Conservation (phyloP, 2,797 vertebrate species). For the Vespertilio murinus region DNA sequence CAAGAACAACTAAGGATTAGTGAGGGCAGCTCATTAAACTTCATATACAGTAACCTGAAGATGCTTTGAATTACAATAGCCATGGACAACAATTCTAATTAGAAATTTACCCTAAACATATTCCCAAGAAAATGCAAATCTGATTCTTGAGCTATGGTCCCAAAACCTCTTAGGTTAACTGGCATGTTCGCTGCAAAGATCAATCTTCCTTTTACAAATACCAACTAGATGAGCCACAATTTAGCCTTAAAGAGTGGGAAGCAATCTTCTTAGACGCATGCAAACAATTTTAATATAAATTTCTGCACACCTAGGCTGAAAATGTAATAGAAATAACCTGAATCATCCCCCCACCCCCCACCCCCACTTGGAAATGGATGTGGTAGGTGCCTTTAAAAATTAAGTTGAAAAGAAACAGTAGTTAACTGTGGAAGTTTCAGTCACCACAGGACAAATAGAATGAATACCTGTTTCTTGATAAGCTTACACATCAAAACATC, state of each 20-base stretch:
- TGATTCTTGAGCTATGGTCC: constrained; percentile 5
- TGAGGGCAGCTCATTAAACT: background rate
- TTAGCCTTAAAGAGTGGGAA: constrained; percentile 9
- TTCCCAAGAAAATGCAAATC: constrained; percentile 45
- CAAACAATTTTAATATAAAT: constrained; percentile 9
- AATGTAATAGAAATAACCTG: background rate
- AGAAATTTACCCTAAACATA: constrained; percentile 36
- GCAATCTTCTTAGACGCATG: constrained; percentile 19
- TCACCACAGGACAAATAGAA: background rate
- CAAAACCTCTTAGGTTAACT: constrained; percentile 21
- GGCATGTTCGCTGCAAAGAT: background rate
- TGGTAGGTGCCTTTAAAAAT: background rate
- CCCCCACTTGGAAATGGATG: background rate
- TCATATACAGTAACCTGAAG: background rate
- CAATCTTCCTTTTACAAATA: constrained; percentile 31
- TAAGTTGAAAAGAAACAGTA: background rate
- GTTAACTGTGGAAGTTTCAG: constrained; percentile 1
- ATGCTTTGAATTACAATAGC: background rate
- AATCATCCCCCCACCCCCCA: background rate
- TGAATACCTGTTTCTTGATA: background rate
- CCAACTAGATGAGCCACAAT: background rate
- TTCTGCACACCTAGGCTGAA: background rate
- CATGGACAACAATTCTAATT: background rate
- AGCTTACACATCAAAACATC: background rate
- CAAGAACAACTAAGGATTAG: background rate